These are phyloP conservation scores for Corythoichthys haematopterus DNA, from an alignment of 2,113 vertebrate genomes.

Conservation along the genomic window DNA sequence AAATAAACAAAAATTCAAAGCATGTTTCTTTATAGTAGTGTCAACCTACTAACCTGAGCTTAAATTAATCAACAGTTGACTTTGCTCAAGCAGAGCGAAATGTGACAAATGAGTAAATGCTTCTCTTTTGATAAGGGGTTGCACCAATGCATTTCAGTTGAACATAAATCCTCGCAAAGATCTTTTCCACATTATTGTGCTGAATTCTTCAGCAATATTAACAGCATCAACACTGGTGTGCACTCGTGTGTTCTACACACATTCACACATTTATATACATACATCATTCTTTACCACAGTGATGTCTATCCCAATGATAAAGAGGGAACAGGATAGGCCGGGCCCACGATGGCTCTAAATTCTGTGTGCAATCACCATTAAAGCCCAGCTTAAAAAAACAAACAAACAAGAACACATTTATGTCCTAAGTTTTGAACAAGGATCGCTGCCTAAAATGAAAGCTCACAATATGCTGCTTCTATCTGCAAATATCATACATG, in stretches of 20 bases:
- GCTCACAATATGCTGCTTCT: constrained; percentile 68
- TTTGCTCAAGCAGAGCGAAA: constrained; percentile 19
- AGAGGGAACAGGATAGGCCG: constrained; percentile 59
- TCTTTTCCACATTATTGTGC: constrained; percentile 26
- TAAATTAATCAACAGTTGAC: constrained; percentile 16
- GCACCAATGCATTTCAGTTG: constrained; percentile 60
- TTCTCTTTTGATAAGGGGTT: constrained; percentile 61
- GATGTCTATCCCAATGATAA: constrained; percentile 63
- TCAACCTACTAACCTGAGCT: constrained; percentile 27
- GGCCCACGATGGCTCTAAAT: constrained; percentile 63
- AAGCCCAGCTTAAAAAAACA: constrained; percentile 44
- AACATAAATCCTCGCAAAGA: constrained; percentile 26
- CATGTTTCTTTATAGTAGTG: constrained; percentile 10
- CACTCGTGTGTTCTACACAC: constrained; percentile 23
- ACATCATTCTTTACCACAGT: constrained; percentile 62
- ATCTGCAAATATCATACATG: constrained; percentile 69
- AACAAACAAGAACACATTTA: constrained; percentile 44
- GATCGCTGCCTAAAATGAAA: constrained; percentile 56
- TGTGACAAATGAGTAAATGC: constrained; percentile 28
- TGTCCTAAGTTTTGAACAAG: constrained; percentile 40
- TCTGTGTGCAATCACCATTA: constrained; percentile 61
- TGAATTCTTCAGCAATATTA: constrained; percentile 39
- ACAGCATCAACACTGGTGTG: constrained; percentile 33
- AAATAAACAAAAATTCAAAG: constrained; percentile 23
- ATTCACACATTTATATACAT: constrained; percentile 12